A percentile compares a stretch with the other conserved stretches of the same genome.
Evolutionary conservation across 1,140 invertebrate species (phyloP).

Genomic region (Glomeris maerens): DNA sequence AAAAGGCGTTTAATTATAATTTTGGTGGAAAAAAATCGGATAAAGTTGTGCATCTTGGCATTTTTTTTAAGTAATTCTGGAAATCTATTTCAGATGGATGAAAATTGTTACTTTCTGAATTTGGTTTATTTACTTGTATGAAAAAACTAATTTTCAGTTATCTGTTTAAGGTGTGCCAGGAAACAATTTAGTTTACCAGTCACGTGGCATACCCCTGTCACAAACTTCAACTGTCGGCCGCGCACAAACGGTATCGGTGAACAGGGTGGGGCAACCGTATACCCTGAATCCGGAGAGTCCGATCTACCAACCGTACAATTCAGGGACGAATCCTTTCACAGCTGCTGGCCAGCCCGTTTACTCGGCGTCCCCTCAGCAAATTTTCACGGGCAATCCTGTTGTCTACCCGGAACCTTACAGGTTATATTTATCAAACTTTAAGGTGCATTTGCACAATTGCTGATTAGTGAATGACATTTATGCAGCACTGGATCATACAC

Average conservation of each 20-base stretch:
- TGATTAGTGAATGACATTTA: too few species aligned
- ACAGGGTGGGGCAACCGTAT: constrained; percentile 3
- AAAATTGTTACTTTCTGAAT: background rate
- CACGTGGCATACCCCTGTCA: background rate
- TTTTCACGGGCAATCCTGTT: constrained; percentile 12
- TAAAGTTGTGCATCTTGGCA: too few species aligned
- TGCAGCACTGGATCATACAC: too few species aligned
- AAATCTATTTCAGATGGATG: too few species aligned
- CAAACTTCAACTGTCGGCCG: background rate
- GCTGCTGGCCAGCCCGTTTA: constrained; percentile 10
- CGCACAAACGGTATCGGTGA: background rate
- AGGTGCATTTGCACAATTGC: too few species aligned
- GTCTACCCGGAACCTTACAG: constrained; percentile 13
- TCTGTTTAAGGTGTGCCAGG: too few species aligned
- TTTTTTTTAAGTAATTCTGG: too few species aligned
- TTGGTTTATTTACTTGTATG: background rate
- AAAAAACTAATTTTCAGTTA: too few species aligned
- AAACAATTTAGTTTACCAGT: too few species aligned
- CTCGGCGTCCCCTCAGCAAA: background rate
- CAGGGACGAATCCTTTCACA: constrained; percentile 11
- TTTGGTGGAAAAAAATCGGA: too few species aligned
- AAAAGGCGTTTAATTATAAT: too few species aligned
- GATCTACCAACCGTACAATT: constrained; percentile 17
- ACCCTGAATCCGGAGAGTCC: constrained; percentile 18
- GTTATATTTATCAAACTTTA: constrained; percentile 8